phyloP scores from a whole-genome alignment of 2,113 vertebrate species.

The Isichthys henryi region DNA sequence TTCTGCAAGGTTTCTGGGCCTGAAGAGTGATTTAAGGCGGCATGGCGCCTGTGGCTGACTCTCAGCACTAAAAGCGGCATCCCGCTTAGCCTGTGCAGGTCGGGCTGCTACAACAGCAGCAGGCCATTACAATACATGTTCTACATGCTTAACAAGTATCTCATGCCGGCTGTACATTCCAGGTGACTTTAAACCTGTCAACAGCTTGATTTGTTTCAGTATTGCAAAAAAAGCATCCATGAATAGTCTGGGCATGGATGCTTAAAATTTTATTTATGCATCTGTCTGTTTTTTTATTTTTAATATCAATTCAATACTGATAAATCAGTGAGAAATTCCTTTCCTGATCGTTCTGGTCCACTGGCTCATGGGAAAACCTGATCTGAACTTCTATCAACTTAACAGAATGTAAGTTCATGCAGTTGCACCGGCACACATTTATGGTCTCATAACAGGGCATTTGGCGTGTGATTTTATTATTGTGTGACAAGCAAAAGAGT shows the following conservation, averaged over 20 bases:
- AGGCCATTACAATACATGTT: conserved; percentile 49
- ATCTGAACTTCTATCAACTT: background rate
- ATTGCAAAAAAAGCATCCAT: background rate
- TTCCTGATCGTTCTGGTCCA: background rate
- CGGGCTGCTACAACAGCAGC: conserved; percentile 27
- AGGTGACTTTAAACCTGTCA: background rate
- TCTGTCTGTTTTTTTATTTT: background rate
- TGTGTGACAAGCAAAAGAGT: background rate
- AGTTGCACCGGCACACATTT: background rate
- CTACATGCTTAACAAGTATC: conserved; percentile 35
- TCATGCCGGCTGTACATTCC: conserved; percentile 26
- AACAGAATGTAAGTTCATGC: background rate
- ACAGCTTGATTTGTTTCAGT: background rate
- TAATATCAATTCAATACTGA: background rate
- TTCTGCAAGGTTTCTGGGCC: background rate
- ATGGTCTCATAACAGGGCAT: conserved; percentile 3
- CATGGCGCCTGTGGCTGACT: background rate
- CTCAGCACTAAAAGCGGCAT: background rate
- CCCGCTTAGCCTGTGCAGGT: conserved; percentile 5
- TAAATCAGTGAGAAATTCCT: background rate
- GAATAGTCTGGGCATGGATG: background rate
- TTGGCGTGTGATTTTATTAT: background rate
- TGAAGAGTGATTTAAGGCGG: conserved; percentile 18
- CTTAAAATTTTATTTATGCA: background rate
- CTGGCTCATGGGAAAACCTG: background rate